Conservation (phyloP, 2,797 vertebrate genomes). For the Helarctos malayanus region DNA sequence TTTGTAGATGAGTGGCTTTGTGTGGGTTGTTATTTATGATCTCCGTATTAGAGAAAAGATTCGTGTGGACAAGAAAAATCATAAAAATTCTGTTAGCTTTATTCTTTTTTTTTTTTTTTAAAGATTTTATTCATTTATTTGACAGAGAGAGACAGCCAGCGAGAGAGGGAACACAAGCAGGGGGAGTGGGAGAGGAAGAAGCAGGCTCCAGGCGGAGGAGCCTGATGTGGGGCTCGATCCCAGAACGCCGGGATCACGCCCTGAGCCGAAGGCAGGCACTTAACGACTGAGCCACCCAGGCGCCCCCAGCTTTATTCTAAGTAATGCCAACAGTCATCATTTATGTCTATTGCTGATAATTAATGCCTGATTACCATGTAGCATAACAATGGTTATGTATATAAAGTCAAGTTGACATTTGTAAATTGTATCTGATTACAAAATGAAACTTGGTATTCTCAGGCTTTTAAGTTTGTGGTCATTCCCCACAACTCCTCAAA, state of each 20-base stretch:
- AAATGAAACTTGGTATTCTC: neutral
- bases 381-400: neutral
- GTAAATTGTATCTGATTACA: neutral
- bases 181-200: no score
- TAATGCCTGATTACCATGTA: neutral
- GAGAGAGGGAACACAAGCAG: no score
- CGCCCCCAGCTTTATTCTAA: neutral
- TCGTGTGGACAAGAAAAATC: neutral
- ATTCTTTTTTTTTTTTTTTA: neutral
- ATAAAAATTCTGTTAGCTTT: neutral
- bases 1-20: neutral
- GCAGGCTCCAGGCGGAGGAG: no score
- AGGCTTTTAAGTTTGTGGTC: neutral
- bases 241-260: no score
- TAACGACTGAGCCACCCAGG: no score
- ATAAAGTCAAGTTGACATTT: neutral
- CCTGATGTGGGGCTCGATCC: no score
- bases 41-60: neutral
- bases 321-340: neutral
- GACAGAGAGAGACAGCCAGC: no score
- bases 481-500: neutral
- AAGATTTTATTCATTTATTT: no score
- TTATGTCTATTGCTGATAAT: conserved; percentile 7
- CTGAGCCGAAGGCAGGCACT: no score
- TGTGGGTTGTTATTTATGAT: neutral